Base-by-base conservation (phyloP, 2,888 invertebrate species). In the Unio pictorum region DNA sequence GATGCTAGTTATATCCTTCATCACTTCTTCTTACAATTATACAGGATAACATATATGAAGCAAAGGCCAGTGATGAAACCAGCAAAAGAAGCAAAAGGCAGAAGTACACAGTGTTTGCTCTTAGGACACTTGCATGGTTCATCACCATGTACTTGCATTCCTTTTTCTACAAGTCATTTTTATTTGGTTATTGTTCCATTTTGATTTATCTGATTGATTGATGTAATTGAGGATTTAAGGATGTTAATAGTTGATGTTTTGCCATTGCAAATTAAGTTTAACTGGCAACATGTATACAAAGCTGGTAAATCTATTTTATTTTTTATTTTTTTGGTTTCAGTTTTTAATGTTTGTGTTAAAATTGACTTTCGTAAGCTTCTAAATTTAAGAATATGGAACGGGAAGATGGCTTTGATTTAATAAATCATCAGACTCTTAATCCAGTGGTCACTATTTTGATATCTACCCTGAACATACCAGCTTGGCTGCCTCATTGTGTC, bases 41-140 rank as follows among this genome's bases (percentile, higher is more conserved):
- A 17, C 68, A 84, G 84, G 84, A 84, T 65, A 79, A 80, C 64
- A 57, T 82, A 28, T 77, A 78, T 64, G 83, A 82, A 69, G 76
- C 73, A 2, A 81, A 77, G 61, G 84, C 81, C 4, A 64, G 70
- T 17, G 78, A 72, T 28, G 68, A 71, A 57, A 73, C 68, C 3
- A 69, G 74, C 61, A 59, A 68, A 11, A 73, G 80, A 61, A 81
- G 72, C 30, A 74, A 70, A 67, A 74, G 62, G 58, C 76, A 84
- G 34, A 78, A 72, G 34, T 70, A 60, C 60, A 75, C 74, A 68
- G 69, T 82, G 18, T 71, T 74, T 61, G 57, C 67, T 23, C 61
- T 69, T 2, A 66, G 84, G 67, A 55, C 71, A 30, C 60, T 79
- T 6, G 84, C 84, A 28, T 84, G 84, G 84, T 65, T 81, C 61